Evolutionary conservation across 2,797 vertebrate species (phyloP), one percentile per base, ranked within the genome.

Genomic region (Acanthornis magna): DNA sequence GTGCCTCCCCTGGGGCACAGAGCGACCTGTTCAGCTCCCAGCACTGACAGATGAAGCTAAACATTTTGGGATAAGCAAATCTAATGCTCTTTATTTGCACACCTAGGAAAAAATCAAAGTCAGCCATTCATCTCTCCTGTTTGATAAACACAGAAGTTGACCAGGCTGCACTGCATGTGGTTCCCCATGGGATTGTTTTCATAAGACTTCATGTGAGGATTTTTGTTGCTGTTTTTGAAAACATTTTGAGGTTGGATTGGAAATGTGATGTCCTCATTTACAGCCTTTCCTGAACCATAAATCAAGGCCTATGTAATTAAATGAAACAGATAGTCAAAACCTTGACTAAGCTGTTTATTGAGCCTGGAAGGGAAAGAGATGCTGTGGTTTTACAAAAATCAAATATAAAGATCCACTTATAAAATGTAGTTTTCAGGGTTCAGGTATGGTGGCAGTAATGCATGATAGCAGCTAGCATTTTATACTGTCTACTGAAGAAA

Each of bases 41-140:
- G 0, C 80, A 30, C 77, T 95, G 92, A 83, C 85, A 94, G 80
- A 92, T 94, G 87, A 91, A 91, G 93, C 88, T 77, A 96, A 96
- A 96, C 85, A 80, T 92, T 91, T 86, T 47, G 67, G 89, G 74
- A 90, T 92, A 97, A 96, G 91, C 89, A 95, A 91, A 82, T 84
- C 71, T 94, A 91, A 85, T 90, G 79, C 85, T 94, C 42, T 82
- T 86, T 94, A 89, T 95, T 96, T 96, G 89, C 89, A 94, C 83
- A 95, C 85, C 83, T 95, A 82, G 45, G 89, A 65, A 88, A 95
- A 96, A 94, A 96, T 96, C 94, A 94, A 96, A 96, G 94, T 96
- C 71, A 75, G 74, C 67, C 77, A 96, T 97, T 97, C 96, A 96
- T 94, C 81, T 95, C 67, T 91, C 42, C 83, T 93, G 74, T 91